phyloP scores from a whole-genome alignment of 30 jellyfish, hydroid and myxozoan species.

The Pelagia noctiluca region DNA sequence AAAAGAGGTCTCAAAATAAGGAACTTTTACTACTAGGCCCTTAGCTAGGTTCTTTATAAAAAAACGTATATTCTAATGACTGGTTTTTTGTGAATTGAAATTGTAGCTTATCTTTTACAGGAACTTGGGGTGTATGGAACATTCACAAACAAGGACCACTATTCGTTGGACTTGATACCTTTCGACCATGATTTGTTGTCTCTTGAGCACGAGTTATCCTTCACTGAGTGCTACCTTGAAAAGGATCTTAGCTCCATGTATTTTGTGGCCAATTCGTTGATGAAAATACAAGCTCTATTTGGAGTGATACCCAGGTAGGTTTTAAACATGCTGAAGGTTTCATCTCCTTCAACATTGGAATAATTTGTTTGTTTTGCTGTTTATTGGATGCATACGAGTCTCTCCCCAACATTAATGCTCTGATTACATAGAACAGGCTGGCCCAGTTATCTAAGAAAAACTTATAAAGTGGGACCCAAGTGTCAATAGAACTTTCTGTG shows the following conservation, averaged over 20 bases:
- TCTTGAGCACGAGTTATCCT: conserved; percentile 85
- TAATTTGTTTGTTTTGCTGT: no score
- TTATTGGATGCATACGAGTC: no score
- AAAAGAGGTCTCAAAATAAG: no score
- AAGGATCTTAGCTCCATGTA: conserved; percentile 81
- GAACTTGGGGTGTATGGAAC: conserved; percentile 86
- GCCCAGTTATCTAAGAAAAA: no score
- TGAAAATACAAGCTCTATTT: conserved; percentile 91
- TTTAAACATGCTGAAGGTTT: no score
- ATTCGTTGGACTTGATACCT: conserved; percentile 80
- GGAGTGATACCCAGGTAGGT: conserved; percentile 91
- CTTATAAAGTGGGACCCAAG: no score
- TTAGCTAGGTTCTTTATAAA: no score
- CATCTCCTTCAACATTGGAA: no score
- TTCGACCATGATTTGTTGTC: conserved; percentile 92
- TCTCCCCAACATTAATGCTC: no score
- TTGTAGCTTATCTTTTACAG: conserved; percentile 21
- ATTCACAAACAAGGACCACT: conserved; percentile 75
- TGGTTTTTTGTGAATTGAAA: not conserved
- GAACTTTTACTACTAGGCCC: no score
- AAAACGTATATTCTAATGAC: not conserved
- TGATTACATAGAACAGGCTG: no score
- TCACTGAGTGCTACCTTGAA: conserved; percentile 88
- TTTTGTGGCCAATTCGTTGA: conserved; percentile 90
- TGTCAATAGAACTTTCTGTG: no score